These are phyloP conservation scores for Metopia argyrocephala DNA, from an alignment of 2,888 invertebrate genomes.

Conservation along the genomic window DNA sequence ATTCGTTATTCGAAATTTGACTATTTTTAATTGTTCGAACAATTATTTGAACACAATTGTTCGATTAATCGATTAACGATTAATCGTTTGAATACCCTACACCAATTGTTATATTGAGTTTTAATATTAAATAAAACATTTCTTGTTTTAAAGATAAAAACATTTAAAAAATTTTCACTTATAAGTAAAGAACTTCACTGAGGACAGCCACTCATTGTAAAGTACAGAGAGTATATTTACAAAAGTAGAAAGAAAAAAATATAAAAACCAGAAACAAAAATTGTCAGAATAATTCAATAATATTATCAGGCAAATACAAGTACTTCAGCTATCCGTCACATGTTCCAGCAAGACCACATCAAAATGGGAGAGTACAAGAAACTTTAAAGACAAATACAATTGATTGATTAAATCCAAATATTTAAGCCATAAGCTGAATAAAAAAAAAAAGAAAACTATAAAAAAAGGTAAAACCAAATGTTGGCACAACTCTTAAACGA, in stretches of 20 bases:
- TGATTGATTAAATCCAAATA: conserved; percentile 45
- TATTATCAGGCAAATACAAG: not conserved
- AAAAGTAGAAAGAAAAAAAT: not conserved
- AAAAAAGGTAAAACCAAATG: conserved; percentile 28
- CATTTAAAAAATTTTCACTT: no score
- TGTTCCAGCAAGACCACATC: not conserved
- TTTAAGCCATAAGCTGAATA: conserved; percentile 8
- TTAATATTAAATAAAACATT: no score
- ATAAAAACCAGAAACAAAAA: not conserved
- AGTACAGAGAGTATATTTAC: not conserved
- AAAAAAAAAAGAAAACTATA: conserved; percentile 2
- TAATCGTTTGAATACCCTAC: no score
- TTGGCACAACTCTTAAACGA: conserved; percentile 39
- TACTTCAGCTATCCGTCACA: conserved; percentile 49
- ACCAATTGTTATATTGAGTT: no score
- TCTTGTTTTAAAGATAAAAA: no score
- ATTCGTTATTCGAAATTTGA: no score
- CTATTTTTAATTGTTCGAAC: no score
- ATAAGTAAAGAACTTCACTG: no score
- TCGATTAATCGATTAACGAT: no score
- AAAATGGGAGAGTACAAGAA: not conserved
- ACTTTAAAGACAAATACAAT: conserved; percentile 23
- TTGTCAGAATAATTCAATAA: conserved; percentile 29
- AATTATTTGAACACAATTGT: no score
- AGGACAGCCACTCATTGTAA: no score